phyloP scores from a whole-genome alignment of 1,140 invertebrate species.

The Platyura marginata region DNA sequence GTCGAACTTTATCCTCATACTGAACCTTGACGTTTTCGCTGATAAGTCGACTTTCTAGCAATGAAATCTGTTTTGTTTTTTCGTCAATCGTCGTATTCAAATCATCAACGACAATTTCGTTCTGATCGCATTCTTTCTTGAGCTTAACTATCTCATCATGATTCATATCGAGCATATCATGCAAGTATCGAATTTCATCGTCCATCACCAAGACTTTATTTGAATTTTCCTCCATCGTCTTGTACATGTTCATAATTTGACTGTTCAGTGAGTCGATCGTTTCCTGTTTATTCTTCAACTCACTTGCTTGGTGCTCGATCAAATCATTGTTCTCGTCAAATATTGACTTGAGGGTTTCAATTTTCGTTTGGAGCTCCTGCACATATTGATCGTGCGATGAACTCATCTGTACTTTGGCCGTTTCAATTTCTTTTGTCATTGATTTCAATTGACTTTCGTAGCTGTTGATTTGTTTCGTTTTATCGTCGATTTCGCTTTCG shows the following conservation, averaged over 20 bases:
- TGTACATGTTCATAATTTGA: conserved; percentile 13
- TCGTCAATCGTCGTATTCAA: conserved; percentile 16
- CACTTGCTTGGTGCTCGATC: conserved; percentile 13
- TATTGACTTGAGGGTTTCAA: conserved; percentile 1
- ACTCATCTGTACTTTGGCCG: neutral
- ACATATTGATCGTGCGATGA: neutral
- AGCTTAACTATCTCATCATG: conserved; percentile 30
- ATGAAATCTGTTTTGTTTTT: neutral
- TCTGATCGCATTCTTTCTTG: conserved; percentile 13
- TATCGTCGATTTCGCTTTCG: conserved; percentile 24
- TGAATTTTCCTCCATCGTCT: conserved; percentile 12
- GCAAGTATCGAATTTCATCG: conserved; percentile 12
- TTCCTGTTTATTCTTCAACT: conserved; percentile 13
- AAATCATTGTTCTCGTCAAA: conserved; percentile 10
- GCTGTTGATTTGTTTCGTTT: conserved; percentile 31
- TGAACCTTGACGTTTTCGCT: conserved; percentile 4
- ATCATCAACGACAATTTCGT: conserved; percentile 18
- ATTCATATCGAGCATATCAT: conserved; percentile 12
- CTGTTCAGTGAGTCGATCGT: conserved; percentile 18
- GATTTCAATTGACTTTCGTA: conserved; percentile 7
- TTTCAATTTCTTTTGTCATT: conserved; percentile 7
- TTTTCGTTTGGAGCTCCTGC: neutral
- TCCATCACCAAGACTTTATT: conserved; percentile 15
- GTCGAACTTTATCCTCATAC: conserved; percentile 9
- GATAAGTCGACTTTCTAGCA: neutral